Conservation (phyloP, 2,113 vertebrate genomes). For the Zosterops borbonicus region DNA sequence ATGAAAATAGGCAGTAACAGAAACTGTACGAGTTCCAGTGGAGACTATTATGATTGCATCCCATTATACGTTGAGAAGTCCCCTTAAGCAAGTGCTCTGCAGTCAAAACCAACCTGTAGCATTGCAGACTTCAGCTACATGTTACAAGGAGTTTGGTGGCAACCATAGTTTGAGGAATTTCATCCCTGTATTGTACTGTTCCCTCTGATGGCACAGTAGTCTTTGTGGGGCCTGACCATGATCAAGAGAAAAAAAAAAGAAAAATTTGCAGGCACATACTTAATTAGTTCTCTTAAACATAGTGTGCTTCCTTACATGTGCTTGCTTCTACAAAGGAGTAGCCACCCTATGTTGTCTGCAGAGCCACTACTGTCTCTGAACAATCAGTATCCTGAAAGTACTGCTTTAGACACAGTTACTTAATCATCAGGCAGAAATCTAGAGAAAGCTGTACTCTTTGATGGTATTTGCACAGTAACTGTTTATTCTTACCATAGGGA, state of each 20-base stretch:
- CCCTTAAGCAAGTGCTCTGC: background rate
- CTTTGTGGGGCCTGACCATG: background rate
- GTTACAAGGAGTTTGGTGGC: background rate
- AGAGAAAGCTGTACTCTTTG: background rate
- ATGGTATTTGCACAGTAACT: background rate
- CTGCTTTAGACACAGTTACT: background rate
- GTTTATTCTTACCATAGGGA: background rate
- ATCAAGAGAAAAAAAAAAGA: background rate
- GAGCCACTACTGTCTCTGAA: background rate
- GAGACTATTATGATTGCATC: background rate
- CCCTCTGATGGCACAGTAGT: background rate
- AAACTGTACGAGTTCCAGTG: background rate
- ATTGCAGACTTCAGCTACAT: background rate
- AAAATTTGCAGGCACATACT: background rate
- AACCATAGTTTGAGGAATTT: background rate
- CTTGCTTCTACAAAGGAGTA: background rate
- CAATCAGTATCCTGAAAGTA: background rate
- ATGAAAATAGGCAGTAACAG: background rate
- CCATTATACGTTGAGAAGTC: background rate
- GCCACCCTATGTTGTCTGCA: fast-evolving
- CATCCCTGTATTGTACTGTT: background rate
- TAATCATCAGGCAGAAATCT: background rate
- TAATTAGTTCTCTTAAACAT: background rate
- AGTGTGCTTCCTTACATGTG: background rate
- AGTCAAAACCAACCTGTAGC: background rate